These are phyloP conservation scores for Spodoptera exigua DNA, from an alignment of 2,888 invertebrate species.

Conservation along the genomic window DNA sequence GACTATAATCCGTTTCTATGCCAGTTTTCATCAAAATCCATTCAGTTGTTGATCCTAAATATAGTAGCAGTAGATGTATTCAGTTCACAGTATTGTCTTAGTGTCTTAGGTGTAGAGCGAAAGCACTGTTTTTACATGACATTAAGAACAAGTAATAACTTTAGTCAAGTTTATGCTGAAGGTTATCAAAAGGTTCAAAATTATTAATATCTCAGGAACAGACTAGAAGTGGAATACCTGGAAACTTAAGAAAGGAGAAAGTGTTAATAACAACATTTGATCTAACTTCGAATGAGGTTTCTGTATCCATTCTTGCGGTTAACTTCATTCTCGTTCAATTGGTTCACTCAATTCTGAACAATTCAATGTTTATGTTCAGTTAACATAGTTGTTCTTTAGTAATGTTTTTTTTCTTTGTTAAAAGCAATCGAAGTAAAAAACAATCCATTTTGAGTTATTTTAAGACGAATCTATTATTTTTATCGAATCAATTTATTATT, in stretches of 20 bases:
- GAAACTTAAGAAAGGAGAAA: conserved; percentile 34
- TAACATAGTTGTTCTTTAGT: neutral
- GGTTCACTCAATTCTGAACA: conserved; percentile 23
- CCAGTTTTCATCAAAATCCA: too few species aligned
- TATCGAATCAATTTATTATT: neutral
- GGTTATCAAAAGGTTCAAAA: too few species aligned
- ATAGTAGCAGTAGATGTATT: too few species aligned
- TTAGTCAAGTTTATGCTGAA: too few species aligned
- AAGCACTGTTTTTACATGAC: too few species aligned
- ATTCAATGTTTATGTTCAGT: conserved; percentile 8
- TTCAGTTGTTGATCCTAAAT: too few species aligned
- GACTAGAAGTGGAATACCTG: conserved; percentile 16
- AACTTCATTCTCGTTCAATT: conserved; percentile 25
- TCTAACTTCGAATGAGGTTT: conserved; percentile 40
- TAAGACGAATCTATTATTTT: conserved; percentile 20
- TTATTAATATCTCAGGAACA: conserved; percentile 15
- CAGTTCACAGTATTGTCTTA: too few species aligned
- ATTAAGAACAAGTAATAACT: too few species aligned
- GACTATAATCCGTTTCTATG: too few species aligned
- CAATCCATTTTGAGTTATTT: conserved; percentile 24
- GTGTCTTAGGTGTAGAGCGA: too few species aligned
- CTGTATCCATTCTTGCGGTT: conserved; percentile 36
- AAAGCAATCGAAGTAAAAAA: conserved; percentile 18
- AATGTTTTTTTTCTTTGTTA: conserved; percentile 7
- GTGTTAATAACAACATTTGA: conserved; percentile 44